Percentiles rank a stretch among this genome's conserved stretches.
Evolutionary conservation across 2,888 invertebrate species (phyloP).

Genomic region (Papilio gigon): DNA sequence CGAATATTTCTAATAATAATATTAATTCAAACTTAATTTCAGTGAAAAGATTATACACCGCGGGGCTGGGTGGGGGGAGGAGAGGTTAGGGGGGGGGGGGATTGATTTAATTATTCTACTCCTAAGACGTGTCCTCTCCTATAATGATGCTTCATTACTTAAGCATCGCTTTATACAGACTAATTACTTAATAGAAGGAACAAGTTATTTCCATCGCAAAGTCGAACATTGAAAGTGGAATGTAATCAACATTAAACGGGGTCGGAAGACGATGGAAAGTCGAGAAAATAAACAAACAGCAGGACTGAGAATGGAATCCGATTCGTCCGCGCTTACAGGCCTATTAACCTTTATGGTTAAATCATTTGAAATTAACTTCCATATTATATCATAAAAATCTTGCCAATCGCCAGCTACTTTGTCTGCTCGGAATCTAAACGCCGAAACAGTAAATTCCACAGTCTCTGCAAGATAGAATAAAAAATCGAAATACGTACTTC

Average conservation of each 20-base stretch:
- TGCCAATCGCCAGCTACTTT: too few relatives aligned
- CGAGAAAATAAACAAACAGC: conserved; percentile 64
- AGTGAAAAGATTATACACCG: conserved; percentile 79
- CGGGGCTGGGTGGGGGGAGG: conserved; percentile 67
- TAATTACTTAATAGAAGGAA: conserved; percentile 82
- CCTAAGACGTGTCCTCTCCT: conserved; percentile 80
- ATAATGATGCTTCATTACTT: conserved; percentile 82
- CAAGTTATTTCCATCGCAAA: conserved; percentile 79
- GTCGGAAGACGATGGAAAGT: conserved; percentile 67
- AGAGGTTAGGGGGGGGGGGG: conserved; percentile 72
- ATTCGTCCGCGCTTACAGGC: neutral
- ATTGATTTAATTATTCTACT: conserved; percentile 81
- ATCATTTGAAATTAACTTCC: conserved; percentile 6
- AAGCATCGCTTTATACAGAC: conserved; percentile 80
- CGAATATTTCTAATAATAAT: too few relatives aligned
- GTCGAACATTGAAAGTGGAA: conserved; percentile 65
- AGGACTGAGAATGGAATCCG: conserved; percentile 28
- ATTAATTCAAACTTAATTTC: conserved; percentile 77
- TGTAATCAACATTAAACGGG: conserved; percentile 76
- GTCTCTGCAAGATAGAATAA: neutral
- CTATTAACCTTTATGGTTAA: conserved; percentile 30
- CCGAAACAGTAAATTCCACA: too few relatives aligned
- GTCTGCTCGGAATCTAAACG: too few relatives aligned
- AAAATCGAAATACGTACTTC: too few relatives aligned
- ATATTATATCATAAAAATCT: neutral